phyloP scores from a whole-genome alignment of 2,113 vertebrate species.

The Pampusana beccarii region DNA sequence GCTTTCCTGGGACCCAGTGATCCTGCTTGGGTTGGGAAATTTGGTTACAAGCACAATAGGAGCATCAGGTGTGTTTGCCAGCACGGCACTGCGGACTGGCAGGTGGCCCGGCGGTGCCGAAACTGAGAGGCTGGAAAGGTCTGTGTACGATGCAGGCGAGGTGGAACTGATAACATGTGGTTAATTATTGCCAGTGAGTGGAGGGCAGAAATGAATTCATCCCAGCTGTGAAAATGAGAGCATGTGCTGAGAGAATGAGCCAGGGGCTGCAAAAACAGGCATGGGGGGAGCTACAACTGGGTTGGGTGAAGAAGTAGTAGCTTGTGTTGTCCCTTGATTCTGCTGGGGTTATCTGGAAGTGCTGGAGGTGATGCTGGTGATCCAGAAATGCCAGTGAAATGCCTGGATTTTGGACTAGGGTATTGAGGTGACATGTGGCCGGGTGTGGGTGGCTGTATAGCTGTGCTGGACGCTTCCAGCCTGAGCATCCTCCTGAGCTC shows the following conservation, averaged over 20 bases:
- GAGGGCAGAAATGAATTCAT: background rate
- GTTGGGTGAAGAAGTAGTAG: background rate
- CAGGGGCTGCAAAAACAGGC: background rate
- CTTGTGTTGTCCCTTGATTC: fast-evolving
- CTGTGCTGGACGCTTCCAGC: fast-evolving
- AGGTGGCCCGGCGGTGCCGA: fast-evolving
- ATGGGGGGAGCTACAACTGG: fast-evolving
- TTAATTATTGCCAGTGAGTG: constrained; percentile 2
- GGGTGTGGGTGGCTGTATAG: background rate
- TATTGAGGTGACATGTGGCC: background rate
- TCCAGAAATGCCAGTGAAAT: background rate
- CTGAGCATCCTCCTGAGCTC: background rate
- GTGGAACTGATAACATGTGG: background rate
- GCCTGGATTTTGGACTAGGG: background rate
- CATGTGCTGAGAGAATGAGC: fast-evolving
- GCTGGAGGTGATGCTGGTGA: background rate
- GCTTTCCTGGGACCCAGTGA: background rate
- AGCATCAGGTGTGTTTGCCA: fast-evolving
- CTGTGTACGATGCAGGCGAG: background rate
- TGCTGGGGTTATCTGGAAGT: background rate
- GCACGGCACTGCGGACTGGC: background rate
- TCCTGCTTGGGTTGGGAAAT: background rate
- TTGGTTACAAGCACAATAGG: background rate
- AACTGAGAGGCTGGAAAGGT: background rate
- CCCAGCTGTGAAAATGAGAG: background rate